Base-by-base conservation (phyloP, 2,797 vertebrate species). In the Pipistrellus pipistrellus region DNA sequence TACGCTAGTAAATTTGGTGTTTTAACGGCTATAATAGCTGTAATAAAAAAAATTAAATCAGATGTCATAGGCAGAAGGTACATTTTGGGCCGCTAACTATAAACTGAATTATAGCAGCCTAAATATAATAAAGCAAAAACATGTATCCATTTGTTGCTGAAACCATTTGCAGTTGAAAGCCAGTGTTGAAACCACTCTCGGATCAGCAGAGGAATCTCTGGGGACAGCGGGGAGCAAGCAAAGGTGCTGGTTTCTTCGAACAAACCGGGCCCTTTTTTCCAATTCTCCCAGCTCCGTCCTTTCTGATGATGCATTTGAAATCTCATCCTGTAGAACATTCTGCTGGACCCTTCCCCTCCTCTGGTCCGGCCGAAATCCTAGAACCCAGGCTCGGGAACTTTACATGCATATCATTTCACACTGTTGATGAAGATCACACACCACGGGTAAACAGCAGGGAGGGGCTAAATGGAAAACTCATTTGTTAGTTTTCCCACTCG, bases 401-500 rank as follows among this genome's bases (percentile, higher is more conserved):
- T 51, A 95, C 95, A 96, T 86, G 95, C 95, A 96, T 97, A 97
- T 93, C 96, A 97, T 97, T 98, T 97, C 97, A 96, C 18, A 3
- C 53, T 59, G 92, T 83, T 97, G 97, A 98, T 97, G 92, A 97
- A 96, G 97, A 95, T 95, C 96, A 91, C 85, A 93, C 95, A 86
- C 93, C 92, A 82, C n/a, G 93, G 51, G 97, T 96, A 98, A 98
- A 97, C 98, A 98, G 97, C 97, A 97, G 97, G 98, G 97, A 98
- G 97, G 97, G 97, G 97, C 97, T 97, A 96, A 97, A 97, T 97
- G 96, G 96, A 97, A 96, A 98, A 94, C 92, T 97, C 97, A 97
- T 97, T 98, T 98, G 98, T 98, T 98, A 97, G 97, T 98, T 98
- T 98, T 98, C 98, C 96, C 97, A 95, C 97, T 98, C 94, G 98